These are phyloP conservation scores for Turnix velox DNA, from an alignment of 2,113 vertebrate species.

Conservation along the genomic window DNA sequence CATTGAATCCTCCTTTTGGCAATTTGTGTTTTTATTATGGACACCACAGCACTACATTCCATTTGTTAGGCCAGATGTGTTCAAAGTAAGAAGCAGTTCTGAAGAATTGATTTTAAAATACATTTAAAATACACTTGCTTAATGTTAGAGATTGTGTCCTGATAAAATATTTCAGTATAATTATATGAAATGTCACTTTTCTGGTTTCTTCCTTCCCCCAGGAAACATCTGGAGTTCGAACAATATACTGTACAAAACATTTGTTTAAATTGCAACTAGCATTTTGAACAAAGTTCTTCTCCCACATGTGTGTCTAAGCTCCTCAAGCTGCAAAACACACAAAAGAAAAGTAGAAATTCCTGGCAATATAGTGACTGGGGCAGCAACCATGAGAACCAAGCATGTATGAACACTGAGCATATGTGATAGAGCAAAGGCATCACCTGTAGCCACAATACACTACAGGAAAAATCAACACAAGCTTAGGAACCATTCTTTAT, in stretches of 20 bases:
- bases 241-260: background rate
- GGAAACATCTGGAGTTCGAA: background rate
- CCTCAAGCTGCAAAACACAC: background rate
- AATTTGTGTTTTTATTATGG: background rate
- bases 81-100: background rate
- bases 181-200: background rate
- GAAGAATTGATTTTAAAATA: background rate
- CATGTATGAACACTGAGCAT: background rate
- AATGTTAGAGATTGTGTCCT: background rate
- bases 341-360: background rate
- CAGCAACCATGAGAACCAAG: background rate
- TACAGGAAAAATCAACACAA: background rate
- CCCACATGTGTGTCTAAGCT: background rate
- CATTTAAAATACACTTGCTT: background rate
- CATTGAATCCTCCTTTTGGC: background rate
- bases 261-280: background rate
- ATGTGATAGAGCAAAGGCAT: background rate
- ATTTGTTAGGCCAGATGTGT: background rate
- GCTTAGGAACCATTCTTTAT: background rate
- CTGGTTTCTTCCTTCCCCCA: background rate
- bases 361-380: background rate
- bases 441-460: background rate
- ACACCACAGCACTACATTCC: background rate
- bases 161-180: background rate
- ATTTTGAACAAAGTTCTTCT: background rate